These are phyloP conservation scores for Myotis pilosus DNA, from an alignment of 2,797 vertebrate genomes.

Conservation along the genomic window DNA sequence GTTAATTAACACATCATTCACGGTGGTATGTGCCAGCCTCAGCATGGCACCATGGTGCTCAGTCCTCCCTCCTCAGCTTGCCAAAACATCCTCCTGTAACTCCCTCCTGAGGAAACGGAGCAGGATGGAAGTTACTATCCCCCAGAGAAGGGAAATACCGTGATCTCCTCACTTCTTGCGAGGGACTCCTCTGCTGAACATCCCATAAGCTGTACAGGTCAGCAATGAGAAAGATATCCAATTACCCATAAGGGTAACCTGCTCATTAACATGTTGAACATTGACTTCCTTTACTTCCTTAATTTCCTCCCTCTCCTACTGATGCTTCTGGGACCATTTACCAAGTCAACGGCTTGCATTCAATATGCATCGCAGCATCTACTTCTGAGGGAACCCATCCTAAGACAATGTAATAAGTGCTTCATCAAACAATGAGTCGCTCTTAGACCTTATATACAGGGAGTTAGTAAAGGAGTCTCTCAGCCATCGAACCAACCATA, in stretches of 20 bases:
- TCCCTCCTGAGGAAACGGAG: background rate
- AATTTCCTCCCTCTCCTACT: background rate
- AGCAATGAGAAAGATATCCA: background rate
- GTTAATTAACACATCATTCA: background rate
- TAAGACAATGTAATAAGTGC: background rate
- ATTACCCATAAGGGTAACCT: background rate
- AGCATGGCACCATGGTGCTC: background rate
- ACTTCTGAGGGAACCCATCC: background rate
- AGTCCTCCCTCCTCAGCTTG: background rate
- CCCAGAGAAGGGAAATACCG: background rate
- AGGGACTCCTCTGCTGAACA: background rate
- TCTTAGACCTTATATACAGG: background rate
- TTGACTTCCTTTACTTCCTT: background rate
- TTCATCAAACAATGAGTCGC: background rate
- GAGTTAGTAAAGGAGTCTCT: background rate
- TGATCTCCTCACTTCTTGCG: background rate
- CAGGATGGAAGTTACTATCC: background rate
- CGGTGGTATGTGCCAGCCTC: accelerated
- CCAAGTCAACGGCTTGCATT: background rate
- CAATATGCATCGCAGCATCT: background rate
- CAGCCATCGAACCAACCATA: background rate
- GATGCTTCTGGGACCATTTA: background rate
- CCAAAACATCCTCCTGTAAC: background rate
- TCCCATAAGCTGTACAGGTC: background rate
- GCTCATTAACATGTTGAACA: background rate